Evolutionary conservation across 1,140 invertebrate genomes (phyloP).

Genomic region (Leucophenga varia): DNA sequence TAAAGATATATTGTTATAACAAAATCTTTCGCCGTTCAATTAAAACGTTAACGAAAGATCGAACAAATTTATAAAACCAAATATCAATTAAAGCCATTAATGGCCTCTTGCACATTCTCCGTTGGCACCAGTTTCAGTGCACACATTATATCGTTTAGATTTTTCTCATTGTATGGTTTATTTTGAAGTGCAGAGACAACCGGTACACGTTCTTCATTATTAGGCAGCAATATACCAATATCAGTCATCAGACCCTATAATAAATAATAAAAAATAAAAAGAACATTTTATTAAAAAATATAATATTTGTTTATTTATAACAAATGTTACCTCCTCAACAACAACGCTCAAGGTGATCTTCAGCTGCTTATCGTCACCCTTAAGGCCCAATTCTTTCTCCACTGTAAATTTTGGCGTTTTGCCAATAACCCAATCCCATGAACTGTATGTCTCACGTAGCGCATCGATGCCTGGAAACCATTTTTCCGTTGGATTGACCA

Average conservation of each 20-base stretch:
- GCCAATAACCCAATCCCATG: slow-evolving; percentile 89
- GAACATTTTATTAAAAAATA: not conserved
- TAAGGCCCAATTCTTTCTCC: slow-evolving; percentile 47
- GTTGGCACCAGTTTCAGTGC: slow-evolving; percentile 47
- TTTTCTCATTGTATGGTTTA: slow-evolving; percentile 45
- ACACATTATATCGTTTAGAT: slow-evolving; percentile 42
- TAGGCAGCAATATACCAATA: slow-evolving; percentile 39
- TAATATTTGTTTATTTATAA: slow-evolving; percentile 2
- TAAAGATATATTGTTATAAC: too few species aligned
- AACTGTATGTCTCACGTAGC: slow-evolving; percentile 67
- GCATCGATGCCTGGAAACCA: slow-evolving; percentile 79
- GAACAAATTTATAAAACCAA: too few species aligned
- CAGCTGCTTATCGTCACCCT: slow-evolving; percentile 38
- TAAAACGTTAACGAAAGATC: too few species aligned
- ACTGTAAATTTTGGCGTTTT: slow-evolving; percentile 83
- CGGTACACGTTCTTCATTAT: slow-evolving; percentile 40
- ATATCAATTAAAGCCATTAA: slow-evolving; percentile 42
- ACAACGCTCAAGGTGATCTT: slow-evolving; percentile 42
- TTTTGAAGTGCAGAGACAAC: slow-evolving; percentile 46
- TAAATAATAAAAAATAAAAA: slow-evolving; percentile 17
- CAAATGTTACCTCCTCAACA: slow-evolving; percentile 43
- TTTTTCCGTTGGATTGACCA: slow-evolving; percentile 82
- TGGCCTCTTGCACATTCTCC: slow-evolving; percentile 51
- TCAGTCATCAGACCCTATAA: slow-evolving; percentile 45
- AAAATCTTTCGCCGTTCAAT: too few species aligned